Evolutionary conservation across 2,113 vertebrate genomes (phyloP).

Genomic region (Oryzias woworae): DNA sequence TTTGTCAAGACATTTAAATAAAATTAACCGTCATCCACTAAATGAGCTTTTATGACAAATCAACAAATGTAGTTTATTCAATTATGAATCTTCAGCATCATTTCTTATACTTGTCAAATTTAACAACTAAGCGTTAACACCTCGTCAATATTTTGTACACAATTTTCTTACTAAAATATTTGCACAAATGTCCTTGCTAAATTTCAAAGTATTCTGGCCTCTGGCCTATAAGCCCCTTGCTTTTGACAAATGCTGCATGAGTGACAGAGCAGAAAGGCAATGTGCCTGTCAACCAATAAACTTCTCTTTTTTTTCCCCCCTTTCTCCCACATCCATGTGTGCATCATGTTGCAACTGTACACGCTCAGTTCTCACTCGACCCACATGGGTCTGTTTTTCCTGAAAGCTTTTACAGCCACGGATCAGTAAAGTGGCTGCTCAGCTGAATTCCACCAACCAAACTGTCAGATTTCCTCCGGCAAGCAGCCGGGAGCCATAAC

Average conservation of each 20-base stretch:
- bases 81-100: too few species aligned
- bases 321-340: conserved; percentile 33
- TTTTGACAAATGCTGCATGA: not conserved
- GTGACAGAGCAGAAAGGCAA: conserved; percentile 1
- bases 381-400: conserved; percentile 26
- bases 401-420: conserved; percentile 38
- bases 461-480: conserved; percentile 21
- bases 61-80: too few species aligned
- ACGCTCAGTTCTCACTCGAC: conserved; percentile 33
- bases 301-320: conserved; percentile 24
- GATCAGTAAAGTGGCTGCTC: conserved; percentile 45
- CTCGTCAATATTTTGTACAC: too few species aligned
- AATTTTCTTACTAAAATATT: not conserved
- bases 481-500: conserved; percentile 43
- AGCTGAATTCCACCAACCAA: conserved; percentile 39
- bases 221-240: not conserved
- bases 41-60: too few species aligned
- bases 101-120: too few species aligned
- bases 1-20: too few species aligned
- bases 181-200: not conserved
- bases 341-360: conserved; percentile 36
- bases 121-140: too few species aligned
- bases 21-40: too few species aligned
- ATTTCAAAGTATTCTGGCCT: not conserved
- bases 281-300: not conserved